Evolutionary conservation across 1,140 invertebrate genomes (phyloP).

Genomic region (Cephus cinctus): DNA sequence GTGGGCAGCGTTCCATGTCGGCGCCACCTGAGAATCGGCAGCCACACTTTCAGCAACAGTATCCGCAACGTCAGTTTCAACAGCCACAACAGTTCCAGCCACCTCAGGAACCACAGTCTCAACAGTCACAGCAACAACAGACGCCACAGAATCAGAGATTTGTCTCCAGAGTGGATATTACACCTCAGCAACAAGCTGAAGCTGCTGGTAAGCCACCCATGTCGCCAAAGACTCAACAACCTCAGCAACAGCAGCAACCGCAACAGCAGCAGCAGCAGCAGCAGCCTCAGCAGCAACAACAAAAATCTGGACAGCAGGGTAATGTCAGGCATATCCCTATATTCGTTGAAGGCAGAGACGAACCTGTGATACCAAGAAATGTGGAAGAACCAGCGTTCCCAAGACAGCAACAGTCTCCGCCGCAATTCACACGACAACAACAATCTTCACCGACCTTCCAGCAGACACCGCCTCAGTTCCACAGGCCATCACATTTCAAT

Average conservation of each 20-base stretch:
- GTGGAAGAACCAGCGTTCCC: slow-evolving; percentile 51
- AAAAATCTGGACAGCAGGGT: slow-evolving; percentile 38
- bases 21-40: slow-evolving; percentile 60
- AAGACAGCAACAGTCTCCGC: slow-evolving; percentile 43
- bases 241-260: slow-evolving; percentile 9
- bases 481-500: slow-evolving; percentile 33
- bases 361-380: slow-evolving; percentile 67
- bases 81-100: slow-evolving; percentile 41
- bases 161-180: slow-evolving; percentile 61
- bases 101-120: slow-evolving; percentile 18
- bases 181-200: slow-evolving; percentile 36
- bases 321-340: slow-evolving; percentile 83
- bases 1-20: slow-evolving; percentile 68
- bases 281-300: slow-evolving; percentile 33
- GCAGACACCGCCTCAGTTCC: slow-evolving; percentile 48
- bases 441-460: slow-evolving; percentile 46
- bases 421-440: slow-evolving; percentile 45
- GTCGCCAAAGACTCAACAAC: slow-evolving; percentile 24
- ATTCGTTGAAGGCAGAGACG: slow-evolving; percentile 79
- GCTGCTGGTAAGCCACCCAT: slow-evolving; percentile 18
- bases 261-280: slow-evolving; percentile 23
- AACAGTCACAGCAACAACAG: slow-evolving; percentile 19
- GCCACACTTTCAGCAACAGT: slow-evolving; percentile 17
- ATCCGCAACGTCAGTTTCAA: slow-evolving; percentile 51
- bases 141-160: too few species aligned